phyloP scores from a whole-genome alignment of 2,888 invertebrate species.

The Apamea anceps region DNA sequence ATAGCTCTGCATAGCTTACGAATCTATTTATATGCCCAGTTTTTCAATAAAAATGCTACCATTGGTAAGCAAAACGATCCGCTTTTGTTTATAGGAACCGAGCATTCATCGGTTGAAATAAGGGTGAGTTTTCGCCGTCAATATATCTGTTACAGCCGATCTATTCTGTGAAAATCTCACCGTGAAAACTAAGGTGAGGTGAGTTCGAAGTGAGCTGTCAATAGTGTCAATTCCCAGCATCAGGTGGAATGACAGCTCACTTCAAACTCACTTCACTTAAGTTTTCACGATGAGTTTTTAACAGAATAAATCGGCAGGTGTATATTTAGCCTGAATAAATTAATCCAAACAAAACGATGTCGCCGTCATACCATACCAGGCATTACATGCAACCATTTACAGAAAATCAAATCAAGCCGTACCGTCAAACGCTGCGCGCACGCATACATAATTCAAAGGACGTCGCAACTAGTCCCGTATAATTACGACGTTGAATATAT shows the following conservation, averaged over 20 bases:
- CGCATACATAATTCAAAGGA: constrained; percentile 81
- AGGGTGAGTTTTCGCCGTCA: background rate
- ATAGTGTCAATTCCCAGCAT: background rate
- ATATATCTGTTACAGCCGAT: background rate
- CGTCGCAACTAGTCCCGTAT: constrained; percentile 75
- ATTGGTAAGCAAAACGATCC: background rate
- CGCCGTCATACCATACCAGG: constrained; percentile 26
- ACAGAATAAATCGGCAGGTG: background rate
- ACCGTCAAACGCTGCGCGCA: constrained; percentile 68
- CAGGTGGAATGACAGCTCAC: background rate
- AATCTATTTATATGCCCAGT: background rate
- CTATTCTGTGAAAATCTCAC: too few relatives aligned
- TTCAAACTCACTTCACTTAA: background rate
- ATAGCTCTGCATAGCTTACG: background rate
- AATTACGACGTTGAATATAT: constrained; percentile 83
- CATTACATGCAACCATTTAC: constrained; percentile 66
- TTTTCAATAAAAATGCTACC: background rate
- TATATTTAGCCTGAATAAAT: constrained; percentile 54
- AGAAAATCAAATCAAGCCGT: constrained; percentile 71
- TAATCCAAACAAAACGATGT: constrained; percentile 52
- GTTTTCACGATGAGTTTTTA: background rate
- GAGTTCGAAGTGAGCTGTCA: background rate
- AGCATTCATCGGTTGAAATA: background rate
- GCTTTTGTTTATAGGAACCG: background rate
- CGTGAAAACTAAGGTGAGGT: too few relatives aligned